phyloP scores from a whole-genome alignment of 92 coral and sea anemone species.

The Porites evermanni region DNA sequence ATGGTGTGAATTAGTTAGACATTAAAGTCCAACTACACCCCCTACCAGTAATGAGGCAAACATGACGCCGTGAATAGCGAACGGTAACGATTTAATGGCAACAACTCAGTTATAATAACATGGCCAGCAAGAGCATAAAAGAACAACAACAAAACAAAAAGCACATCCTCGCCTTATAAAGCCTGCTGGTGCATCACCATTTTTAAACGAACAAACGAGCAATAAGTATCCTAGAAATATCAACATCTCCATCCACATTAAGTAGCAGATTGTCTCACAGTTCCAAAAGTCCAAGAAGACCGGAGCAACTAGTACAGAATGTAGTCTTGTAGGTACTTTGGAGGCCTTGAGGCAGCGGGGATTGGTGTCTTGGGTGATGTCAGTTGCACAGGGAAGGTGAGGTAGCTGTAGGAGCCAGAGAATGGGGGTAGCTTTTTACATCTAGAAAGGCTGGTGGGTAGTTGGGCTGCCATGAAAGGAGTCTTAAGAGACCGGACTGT shows the following conservation, averaged over 20 bases:
- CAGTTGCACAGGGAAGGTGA: neutral
- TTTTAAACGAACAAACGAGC: too few species aligned
- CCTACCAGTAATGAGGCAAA: neutral
- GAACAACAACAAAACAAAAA: neutral
- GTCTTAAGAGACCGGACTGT: too few species aligned
- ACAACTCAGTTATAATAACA: neutral
- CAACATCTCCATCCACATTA: neutral
- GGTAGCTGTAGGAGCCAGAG: neutral
- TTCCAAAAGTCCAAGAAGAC: neutral
- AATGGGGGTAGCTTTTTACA: neutral
- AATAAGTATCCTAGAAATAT: neutral
- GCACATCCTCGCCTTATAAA: too few species aligned
- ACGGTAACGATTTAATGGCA: neutral
- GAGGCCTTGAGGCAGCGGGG: neutral
- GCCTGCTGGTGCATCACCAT: too few species aligned
- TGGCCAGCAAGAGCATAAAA: neutral
- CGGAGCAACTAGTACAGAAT: too few species aligned
- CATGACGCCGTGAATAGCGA: neutral
- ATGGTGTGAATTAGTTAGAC: too few species aligned
- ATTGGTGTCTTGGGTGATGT: neutral
- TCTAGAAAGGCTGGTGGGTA: neutral
- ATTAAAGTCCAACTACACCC: neutral
- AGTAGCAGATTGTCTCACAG: too few species aligned
- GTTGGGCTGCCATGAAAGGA: too few species aligned
- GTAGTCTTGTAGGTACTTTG: too few species aligned